A percentile compares a stretch with the other conserved stretches of the same genome.
phyloP scores from a whole-genome alignment of 2,888 invertebrate species.

The Himalopsyche tibetana region DNA sequence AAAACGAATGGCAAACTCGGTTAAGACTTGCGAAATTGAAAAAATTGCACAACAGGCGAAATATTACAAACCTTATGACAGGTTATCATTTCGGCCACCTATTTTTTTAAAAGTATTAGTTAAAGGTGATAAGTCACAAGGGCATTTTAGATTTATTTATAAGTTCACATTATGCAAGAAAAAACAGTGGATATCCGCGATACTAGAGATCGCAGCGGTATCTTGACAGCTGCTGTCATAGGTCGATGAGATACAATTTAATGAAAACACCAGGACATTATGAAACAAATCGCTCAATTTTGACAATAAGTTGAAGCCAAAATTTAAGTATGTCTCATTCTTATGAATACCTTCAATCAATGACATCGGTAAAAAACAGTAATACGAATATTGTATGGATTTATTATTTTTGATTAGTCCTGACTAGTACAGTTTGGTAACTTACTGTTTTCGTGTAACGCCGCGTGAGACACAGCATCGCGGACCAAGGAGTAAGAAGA shows the following conservation, averaged over 20 bases:
- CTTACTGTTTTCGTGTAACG: slow-evolving; percentile 78
- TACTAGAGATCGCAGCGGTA: slow-evolving; percentile 20
- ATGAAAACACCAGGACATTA: slow-evolving; percentile 15
- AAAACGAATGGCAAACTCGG: slow-evolving; percentile 22
- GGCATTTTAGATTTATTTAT: slow-evolving; percentile 45
- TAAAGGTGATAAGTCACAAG: slow-evolving; percentile 45
- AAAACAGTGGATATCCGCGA: slow-evolving; percentile 27
- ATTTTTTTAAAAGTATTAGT: slow-evolving; percentile 2
- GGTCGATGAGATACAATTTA: neutral
- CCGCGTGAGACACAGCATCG: slow-evolving; percentile 78
- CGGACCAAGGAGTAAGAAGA: slow-evolving; percentile 75
- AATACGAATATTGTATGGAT: neutral
- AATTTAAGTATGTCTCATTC: neutral
- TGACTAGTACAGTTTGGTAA: slow-evolving; percentile 62
- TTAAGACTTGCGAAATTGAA: neutral
- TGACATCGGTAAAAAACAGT: neutral
- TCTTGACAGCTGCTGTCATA: slow-evolving; percentile 43
- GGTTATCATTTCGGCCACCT: neutral
- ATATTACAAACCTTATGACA: slow-evolving; percentile 38
- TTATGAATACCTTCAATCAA: neutral
- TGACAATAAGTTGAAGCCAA: neutral
- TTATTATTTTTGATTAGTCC: neutral
- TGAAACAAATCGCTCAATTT: slow-evolving; percentile 1
- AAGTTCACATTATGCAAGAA: slow-evolving; percentile 50
- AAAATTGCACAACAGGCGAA: slow-evolving; percentile 6